Percentiles rank a stretch among this genome's conserved stretches.
phyloP scores from a whole-genome alignment of 1,140 invertebrate genomes.

The Myzus persicae region DNA sequence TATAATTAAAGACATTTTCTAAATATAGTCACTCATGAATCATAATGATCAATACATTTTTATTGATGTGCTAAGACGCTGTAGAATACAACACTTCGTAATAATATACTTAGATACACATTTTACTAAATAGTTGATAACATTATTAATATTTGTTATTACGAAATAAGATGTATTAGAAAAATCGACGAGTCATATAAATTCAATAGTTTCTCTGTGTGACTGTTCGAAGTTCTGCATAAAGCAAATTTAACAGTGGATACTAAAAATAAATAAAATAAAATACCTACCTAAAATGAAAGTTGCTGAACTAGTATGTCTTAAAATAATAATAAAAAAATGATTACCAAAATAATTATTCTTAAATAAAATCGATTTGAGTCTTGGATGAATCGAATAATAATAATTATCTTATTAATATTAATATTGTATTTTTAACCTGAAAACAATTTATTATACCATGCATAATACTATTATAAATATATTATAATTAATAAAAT shows the following conservation, averaged over 20 bases:
- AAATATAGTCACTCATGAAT: neutral
- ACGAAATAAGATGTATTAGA: neutral
- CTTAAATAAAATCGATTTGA: neutral
- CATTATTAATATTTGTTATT: neutral
- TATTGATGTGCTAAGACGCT: too few relatives aligned
- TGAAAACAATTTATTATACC: neutral
- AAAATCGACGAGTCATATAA: neutral
- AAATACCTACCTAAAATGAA: too few relatives aligned
- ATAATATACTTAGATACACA: neutral
- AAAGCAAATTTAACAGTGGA: neutral
- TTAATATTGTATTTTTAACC: neutral
- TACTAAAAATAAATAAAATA: too few relatives aligned
- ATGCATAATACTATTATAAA: neutral
- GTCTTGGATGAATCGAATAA: neutral
- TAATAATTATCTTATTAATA: neutral
- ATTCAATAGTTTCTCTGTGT: neutral
- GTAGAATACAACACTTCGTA: neutral
- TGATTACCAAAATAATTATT: neutral
- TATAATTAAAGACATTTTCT: neutral
- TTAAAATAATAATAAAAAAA: neutral
- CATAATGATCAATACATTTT: neutral
- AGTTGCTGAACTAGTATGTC: neutral
- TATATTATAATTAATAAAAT: neutral
- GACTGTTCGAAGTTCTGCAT: neutral
- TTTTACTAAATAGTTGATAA: neutral